Evolutionary conservation across 2,113 vertebrate genomes (phyloP).

Genomic region (Amazona guildingii): DNA sequence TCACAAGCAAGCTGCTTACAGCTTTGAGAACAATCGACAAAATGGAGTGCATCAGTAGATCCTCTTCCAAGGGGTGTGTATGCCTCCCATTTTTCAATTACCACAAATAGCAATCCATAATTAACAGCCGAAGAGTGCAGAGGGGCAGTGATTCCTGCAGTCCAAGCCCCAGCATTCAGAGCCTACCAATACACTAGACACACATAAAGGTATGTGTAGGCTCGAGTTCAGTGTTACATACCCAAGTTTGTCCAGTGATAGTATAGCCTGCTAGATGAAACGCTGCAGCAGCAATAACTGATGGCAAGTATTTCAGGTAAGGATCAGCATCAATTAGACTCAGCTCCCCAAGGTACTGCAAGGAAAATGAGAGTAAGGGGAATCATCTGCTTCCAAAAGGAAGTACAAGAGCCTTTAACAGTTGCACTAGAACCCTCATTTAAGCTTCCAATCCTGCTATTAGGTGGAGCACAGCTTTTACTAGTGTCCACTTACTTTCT

Average conservation of each 20-base stretch:
- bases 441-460: not conserved
- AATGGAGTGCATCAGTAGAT: not conserved
- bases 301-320: slow-evolving; percentile 93
- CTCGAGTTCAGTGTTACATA: slow-evolving; percentile 54
- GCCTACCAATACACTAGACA: accelerated
- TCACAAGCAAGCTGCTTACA: not conserved
- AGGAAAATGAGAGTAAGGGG: not conserved
- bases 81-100: not conserved
- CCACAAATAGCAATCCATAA: not conserved
- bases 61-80: not conserved
- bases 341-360: slow-evolving; percentile 92
- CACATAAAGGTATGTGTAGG: accelerated
- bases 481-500: not conserved
- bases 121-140: not conserved
- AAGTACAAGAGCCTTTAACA: not conserved
- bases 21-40: not conserved
- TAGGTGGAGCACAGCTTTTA: not conserved
- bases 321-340: slow-evolving; percentile 93
- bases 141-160: not conserved
- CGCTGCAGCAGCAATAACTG: slow-evolving; percentile 88
- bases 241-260: slow-evolving; percentile 86
- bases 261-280: slow-evolving; percentile 86
- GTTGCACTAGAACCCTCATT: not conserved
- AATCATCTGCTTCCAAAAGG: not conserved
- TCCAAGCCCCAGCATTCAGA: not conserved